Evolutionary conservation across 2,113 vertebrate species (phyloP).

Genomic region (Dasypus novemcinctus): DNA sequence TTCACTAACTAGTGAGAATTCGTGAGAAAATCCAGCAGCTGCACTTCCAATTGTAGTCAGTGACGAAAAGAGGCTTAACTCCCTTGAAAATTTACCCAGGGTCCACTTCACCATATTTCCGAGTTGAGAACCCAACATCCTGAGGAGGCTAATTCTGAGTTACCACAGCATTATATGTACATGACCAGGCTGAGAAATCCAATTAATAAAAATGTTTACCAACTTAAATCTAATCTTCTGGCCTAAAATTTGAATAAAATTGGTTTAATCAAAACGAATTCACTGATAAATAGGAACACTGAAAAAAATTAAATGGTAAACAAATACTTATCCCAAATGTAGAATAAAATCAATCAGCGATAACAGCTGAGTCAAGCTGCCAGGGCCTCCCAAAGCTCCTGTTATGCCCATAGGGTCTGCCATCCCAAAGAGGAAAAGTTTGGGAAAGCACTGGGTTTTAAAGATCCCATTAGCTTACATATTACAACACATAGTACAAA

Average conservation of each 20-base stretch:
- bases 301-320: not conserved
- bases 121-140: not conserved
- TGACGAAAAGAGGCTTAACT: not conserved
- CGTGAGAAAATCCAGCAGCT: not conserved
- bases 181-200: not conserved
- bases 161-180: not conserved
- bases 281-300: not conserved
- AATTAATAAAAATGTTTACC: not conserved
- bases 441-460: not conserved
- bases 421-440: rapidly evolving
- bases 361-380: not conserved
- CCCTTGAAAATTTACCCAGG: not conserved
- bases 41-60: not conserved
- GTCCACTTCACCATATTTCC: not conserved
- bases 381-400: not conserved
- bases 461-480: not conserved
- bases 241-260: not conserved
- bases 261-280: not conserved
- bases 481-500: not conserved
- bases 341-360: not conserved
- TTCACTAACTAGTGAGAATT: not conserved
- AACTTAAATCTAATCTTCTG: not conserved
- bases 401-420: too few relatives aligned
- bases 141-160: not conserved
- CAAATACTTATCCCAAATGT: not conserved